Evolutionary conservation across 1,140 invertebrate genomes (phyloP), one percentile per base, ranked within the genome.

Genomic region (Doryteuthis pealeii): DNA sequence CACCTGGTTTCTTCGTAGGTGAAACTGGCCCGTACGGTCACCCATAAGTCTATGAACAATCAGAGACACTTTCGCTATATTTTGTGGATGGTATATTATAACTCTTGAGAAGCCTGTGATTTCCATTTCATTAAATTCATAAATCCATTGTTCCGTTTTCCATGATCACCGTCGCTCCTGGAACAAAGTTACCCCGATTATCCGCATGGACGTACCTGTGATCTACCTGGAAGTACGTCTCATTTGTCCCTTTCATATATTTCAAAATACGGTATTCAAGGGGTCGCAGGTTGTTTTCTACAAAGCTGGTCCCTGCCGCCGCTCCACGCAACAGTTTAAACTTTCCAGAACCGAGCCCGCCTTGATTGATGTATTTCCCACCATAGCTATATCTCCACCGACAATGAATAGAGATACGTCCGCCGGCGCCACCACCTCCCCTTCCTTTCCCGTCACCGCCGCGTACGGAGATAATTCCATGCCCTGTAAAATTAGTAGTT

Each of bases 401-500:
- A 71, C 83, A 84, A 76, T 83, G 83, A n/a, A 84, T 77, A 26
- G 77, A 81, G 18, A 80, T 75, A 30, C 81, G 74, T 40, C 83
- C 82, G 43, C 83, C 81, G 28, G 81, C 79, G 43, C 81, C 83
- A 49, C 78, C 81, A 72, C 78, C 80, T 45, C 82, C 83, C 6
- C 58, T 71, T 5, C 72, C 78, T 22, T 72, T 69, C 8, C 72
- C 77, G 65, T 73, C 70, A 14, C 78, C 79, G n/a, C 82, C 79
- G 3, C 70, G 71, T 0, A 80, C 80, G 45, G 78, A 79, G 66
- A 84, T 80, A 32, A 81, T 79, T 62, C 83, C 83, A 74, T 84
- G 83, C 12, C 83, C 83, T 0, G 83, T 83, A 18, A 84, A 77
- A 71, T 84, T 84, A 30, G 80, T 81, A 28, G 81, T 80, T n/a